Base-by-base conservation (phyloP, 2,888 invertebrate species). In the Dione vanillae region DNA sequence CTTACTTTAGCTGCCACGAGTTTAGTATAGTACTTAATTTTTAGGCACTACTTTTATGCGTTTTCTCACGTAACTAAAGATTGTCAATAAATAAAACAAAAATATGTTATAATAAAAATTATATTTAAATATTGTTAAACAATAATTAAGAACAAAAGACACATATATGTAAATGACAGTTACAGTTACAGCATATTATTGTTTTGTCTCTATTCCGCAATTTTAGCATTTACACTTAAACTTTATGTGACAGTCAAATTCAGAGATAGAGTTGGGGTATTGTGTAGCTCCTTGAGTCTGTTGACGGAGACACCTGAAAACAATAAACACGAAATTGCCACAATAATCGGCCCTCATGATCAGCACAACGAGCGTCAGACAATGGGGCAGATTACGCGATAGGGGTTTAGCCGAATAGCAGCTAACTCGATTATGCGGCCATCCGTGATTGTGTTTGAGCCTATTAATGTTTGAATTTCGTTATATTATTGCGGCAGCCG, bases 391-490 rank as follows among this genome's bases (percentile, higher is more conserved):
- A 92, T 92, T 89, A 88, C 86, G 86, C 87, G 92, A 92, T 91
- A 91, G 88, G 90, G 89, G 90, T 85, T 91, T 90, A 90, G 85
- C 89, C 87, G 92, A 90, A 90, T 90, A 90, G 90, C 91, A 90
- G 88, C 90, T 92, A 92, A 91, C 91, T 92, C 91, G 91, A 92
- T 92, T 92, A 92, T 90, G 88, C 88, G 90, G 87, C 90, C 90
- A 92, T 92, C 91, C 92, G 88, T 91, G 92, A 92, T 92, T 92
- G 92, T 92, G 87, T 91, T 91, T 89, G 85, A 87, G 88, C 87
- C 90, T 90, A 92, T 92, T 92, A 92, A 92, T 92, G 91, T 90
- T 92, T 91, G 92, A 91, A 91, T 91, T 91, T 91, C 91, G 92
- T 91, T 91, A 92, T 92, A 90, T 88, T 91, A 92, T 89, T 90